Percentiles rank a stretch among this genome's conserved stretches.
Conservation (phyloP, 2,888 invertebrate genomes). For the Polyommatus iphigenia region DNA sequence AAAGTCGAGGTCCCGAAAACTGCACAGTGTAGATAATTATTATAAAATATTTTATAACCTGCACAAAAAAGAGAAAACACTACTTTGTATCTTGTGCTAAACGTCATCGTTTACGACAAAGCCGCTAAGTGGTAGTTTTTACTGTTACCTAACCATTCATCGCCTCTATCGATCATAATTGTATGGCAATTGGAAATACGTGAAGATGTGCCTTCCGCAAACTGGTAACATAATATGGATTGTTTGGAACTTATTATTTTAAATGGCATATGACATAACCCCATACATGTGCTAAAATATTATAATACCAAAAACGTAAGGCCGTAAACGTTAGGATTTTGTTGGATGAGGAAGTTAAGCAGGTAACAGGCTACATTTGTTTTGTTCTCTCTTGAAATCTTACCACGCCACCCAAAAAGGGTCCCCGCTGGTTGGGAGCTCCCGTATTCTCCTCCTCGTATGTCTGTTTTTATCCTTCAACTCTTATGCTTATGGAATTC, state of each 20-base stretch:
- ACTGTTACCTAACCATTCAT: not conserved
- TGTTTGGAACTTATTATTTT: not conserved
- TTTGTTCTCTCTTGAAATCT: too few relatives aligned
- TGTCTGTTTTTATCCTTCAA: not conserved
- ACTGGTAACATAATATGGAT: not conserved
- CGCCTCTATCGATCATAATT: conserved; percentile 20
- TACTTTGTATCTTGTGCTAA: not conserved
- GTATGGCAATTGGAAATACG: conserved; percentile 26
- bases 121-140: conserved; percentile 20
- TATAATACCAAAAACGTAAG: too few relatives aligned
- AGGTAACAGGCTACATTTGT: too few relatives aligned
- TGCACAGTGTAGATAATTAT: too few relatives aligned
- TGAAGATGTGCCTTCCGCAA: conserved; percentile 10
- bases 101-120: not conserved
- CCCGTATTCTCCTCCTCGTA: not conserved
- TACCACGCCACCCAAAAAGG: too few relatives aligned
- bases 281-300: not conserved
- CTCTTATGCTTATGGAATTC: not conserved
- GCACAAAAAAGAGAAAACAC: not conserved
- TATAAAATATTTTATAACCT: not conserved
- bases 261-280: not conserved
- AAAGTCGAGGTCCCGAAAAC: too few relatives aligned
- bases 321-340: too few relatives aligned
- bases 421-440: too few relatives aligned
- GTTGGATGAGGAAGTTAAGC: too few relatives aligned